These are phyloP conservation scores for Andrena haemorrhoa DNA, from an alignment of 2,888 invertebrate species.

Conservation along the genomic window DNA sequence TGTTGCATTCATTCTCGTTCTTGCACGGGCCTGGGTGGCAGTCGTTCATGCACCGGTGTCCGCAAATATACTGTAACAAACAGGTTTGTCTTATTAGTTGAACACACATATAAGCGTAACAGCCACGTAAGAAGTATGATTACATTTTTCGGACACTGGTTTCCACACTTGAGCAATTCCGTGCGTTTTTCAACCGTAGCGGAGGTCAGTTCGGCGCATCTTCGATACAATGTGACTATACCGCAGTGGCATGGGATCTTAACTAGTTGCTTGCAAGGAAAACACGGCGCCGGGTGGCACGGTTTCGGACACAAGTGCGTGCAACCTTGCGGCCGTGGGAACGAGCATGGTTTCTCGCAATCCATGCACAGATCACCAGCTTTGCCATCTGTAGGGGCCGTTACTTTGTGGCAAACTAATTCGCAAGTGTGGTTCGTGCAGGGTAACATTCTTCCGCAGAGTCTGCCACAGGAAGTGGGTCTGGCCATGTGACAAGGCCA, in stretches of 20 bases:
- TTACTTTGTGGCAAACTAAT: constrained; percentile 90
- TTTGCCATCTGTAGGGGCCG: constrained; percentile 72
- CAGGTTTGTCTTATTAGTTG: background rate
- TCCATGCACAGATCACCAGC: constrained; percentile 84
- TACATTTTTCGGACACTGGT: constrained; percentile 93
- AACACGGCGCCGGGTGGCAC: constrained; percentile 92
- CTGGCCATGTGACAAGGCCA: constrained; percentile 90
- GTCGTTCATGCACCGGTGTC: constrained; percentile 91
- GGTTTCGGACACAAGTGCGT: constrained; percentile 89
- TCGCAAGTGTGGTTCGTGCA: constrained; percentile 93
- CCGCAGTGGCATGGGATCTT: constrained; percentile 93
- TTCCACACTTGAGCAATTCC: constrained; percentile 88
- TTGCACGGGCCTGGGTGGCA: constrained; percentile 92
- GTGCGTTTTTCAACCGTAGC: constrained; percentile 85
- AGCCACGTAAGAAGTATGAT: constrained; percentile 12
- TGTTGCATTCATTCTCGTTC: constrained; percentile 89
- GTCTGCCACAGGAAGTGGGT: constrained; percentile 91
- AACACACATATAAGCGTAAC: background rate
- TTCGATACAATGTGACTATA: constrained; percentile 90
- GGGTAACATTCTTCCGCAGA: constrained; percentile 89
- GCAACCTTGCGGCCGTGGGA: constrained; percentile 90
- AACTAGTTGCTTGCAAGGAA: constrained; percentile 90
- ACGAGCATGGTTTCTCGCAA: constrained; percentile 88
- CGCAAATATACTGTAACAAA: constrained; percentile 90
- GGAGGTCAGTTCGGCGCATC: constrained; percentile 89